Base-by-base conservation (phyloP, 2,113 vertebrate species). In the Spermophilus dauricus region DNA sequence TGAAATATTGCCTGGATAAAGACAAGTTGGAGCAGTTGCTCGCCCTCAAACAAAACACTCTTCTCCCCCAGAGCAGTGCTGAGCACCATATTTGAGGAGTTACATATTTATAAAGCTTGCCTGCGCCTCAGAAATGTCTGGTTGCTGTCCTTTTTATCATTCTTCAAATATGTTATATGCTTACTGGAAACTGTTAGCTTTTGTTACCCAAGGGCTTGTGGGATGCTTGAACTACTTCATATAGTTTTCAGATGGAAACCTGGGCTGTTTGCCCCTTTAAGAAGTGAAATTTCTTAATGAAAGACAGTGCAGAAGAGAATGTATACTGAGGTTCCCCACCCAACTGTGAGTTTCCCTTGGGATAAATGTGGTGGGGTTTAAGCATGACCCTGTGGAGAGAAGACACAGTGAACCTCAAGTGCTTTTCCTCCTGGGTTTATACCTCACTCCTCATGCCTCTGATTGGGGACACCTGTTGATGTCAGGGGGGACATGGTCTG, bases 181-280 rank as follows among this genome's bases (percentile, higher is more conserved):
- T 92, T 72, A 76, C 83, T 97, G 56, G 83, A 96, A 96, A 69
- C 34, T n/a, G 94, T 96, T 92, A 94, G 86, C 89, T 91, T 97
- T 97, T 92, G 92, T 92, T 95, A 86, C 78, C 37, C 17, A 56
- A 92, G 80, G 76, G 22, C 89, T 96, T 94, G 45, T 94, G 65
- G 42, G 87, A 63, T 94, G 84, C 75, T 90, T 95, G 58, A 97
- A 86, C 69, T 56, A 91, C 70, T 96, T 94, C 78, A 78, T 91
- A 80, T 9, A 95, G 75, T 76, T 97, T 96, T 97, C 84, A 92
- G 53, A 56, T 91, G 83, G 67, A 88, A 92, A 95, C 51, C 70
- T 22, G 39, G 91, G 67, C 53, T 53, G 63, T 72, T 89, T 89
- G 73, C 63, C 85, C 37, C 56, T 86, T 86, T 87, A 67, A 86